Conservation (phyloP, 1,140 invertebrate genomes). For the Sycobia sp. region DNA sequence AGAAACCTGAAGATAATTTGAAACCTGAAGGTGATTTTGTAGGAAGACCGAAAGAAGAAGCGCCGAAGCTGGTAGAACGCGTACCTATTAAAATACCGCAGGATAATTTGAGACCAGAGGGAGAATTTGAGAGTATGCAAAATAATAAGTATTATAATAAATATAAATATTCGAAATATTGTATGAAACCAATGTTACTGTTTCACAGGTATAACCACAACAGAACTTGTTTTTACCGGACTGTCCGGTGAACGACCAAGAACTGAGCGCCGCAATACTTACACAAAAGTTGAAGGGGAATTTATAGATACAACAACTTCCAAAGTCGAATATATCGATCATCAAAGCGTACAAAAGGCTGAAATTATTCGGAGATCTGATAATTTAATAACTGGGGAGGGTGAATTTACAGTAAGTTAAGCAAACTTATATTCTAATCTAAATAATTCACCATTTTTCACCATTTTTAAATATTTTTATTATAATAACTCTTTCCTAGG, state of each 20-base stretch:
- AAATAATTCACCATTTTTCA: not conserved
- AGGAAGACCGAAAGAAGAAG: constrained; percentile 49
- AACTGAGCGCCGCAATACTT: constrained; percentile 63
- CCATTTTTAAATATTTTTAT: constrained; percentile 3
- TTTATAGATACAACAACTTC: constrained; percentile 70
- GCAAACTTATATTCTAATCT: too few relatives aligned
- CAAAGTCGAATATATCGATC: constrained; percentile 70
- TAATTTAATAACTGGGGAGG: constrained; percentile 70
- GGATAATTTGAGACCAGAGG: constrained; percentile 64
- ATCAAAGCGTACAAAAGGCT: constrained; percentile 61
- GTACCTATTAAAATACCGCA: constrained; percentile 52
- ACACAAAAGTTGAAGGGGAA: constrained; percentile 66
- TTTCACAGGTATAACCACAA: constrained; percentile 67
- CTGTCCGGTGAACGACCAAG: constrained; percentile 58
- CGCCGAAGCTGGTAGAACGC: constrained; percentile 54
- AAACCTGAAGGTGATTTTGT: constrained; percentile 63
- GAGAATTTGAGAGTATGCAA: constrained; percentile 64
- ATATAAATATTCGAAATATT: not conserved
- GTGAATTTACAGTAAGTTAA: constrained; percentile 58
- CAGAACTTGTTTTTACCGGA: constrained; percentile 70
- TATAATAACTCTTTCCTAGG: constrained; percentile 42
- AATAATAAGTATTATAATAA: constrained; percentile 35
- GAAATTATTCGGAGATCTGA: constrained; percentile 68
- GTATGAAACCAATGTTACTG: not conserved
- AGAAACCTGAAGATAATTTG: constrained; percentile 52